Percentiles rank a stretch among this genome's conserved stretches.
Conservation (phyloP, 2,888 invertebrate species). For the Herminia tarsipennalis region DNA sequence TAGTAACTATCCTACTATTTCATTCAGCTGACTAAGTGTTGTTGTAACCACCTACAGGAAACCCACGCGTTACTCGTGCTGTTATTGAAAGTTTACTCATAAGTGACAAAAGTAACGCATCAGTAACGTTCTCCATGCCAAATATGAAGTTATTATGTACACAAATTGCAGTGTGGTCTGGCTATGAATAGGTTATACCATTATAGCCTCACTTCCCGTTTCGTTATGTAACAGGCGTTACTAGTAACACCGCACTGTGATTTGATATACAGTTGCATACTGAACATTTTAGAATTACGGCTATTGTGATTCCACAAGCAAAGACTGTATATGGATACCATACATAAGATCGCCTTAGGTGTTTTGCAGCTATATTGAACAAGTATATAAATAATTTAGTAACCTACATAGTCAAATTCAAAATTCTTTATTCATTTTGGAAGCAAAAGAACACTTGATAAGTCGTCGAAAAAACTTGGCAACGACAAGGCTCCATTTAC, state of each 20-base stretch:
- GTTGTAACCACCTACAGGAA: conserved; percentile 16
- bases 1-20: conserved; percentile 24
- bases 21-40: conserved; percentile 37
- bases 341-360: too few species aligned
- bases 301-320: too few species aligned
- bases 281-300: too few species aligned
- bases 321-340: too few species aligned
- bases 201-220: conserved; percentile 3
- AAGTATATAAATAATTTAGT: too few species aligned
- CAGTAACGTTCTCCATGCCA: background rate
- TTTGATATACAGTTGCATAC: background rate
- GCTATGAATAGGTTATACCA: background rate
- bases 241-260: background rate
- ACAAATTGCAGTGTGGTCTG: background rate
- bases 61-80: conserved; percentile 19
- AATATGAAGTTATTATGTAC: conserved; percentile 1
- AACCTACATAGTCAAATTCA: too few species aligned
- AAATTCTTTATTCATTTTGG: too few species aligned
- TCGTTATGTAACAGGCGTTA: background rate
- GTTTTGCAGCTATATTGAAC: too few species aligned
- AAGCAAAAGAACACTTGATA: too few species aligned
- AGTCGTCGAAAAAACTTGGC: too few species aligned
- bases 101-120: conserved; percentile 21
- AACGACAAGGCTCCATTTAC: too few species aligned
- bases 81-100: conserved; percentile 14